These are phyloP conservation scores for Hycleus phaleratus DNA, from an alignment of 1,140 invertebrate species.

Conservation along the genomic window DNA sequence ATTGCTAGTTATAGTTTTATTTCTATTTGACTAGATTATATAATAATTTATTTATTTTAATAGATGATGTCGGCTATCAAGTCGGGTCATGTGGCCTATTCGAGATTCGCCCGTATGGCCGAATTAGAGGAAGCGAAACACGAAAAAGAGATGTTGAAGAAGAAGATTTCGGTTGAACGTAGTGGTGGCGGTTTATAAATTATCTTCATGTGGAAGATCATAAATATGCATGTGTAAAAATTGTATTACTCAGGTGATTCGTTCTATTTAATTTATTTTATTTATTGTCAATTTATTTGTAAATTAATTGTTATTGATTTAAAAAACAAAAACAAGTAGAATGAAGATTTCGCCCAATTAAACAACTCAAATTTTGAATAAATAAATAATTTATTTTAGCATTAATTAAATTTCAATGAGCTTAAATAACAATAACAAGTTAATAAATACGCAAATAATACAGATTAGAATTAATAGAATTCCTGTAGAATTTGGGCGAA, in stretches of 20 bases:
- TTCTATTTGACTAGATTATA: not conserved
- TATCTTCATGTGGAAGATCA: not conserved
- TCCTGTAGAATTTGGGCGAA: conserved; percentile 25
- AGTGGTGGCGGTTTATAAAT: conserved; percentile 87
- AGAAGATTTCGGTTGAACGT: conserved; percentile 81
- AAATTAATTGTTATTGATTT: not conserved
- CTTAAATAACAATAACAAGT: conserved; percentile 36
- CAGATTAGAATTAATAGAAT: conserved; percentile 35
- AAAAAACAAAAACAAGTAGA: not conserved
- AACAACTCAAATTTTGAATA: not conserved
- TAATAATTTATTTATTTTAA: conserved; percentile 9
- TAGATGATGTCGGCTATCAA: conserved; percentile 98
- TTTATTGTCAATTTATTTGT: not conserved
- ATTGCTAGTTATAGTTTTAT: not conserved
- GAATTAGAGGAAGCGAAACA: conserved; percentile 80
- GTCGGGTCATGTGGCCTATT: conserved; percentile 83
- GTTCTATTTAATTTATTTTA: not conserved
- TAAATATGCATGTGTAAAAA: not conserved
- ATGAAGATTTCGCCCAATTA: not conserved
- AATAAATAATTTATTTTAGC: not conserved
- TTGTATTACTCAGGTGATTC: not conserved
- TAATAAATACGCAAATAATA: conserved; percentile 35
- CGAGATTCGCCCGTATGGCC: conserved; percentile 84
- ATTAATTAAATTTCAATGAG: conserved; percentile 1
- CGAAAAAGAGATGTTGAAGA: conserved; percentile 62